A percentile compares a stretch with the other conserved stretches of the same genome.
Evolutionary conservation across 2,797 vertebrate species (phyloP).

Genomic region (Paratrypauchen microcephalus): DNA sequence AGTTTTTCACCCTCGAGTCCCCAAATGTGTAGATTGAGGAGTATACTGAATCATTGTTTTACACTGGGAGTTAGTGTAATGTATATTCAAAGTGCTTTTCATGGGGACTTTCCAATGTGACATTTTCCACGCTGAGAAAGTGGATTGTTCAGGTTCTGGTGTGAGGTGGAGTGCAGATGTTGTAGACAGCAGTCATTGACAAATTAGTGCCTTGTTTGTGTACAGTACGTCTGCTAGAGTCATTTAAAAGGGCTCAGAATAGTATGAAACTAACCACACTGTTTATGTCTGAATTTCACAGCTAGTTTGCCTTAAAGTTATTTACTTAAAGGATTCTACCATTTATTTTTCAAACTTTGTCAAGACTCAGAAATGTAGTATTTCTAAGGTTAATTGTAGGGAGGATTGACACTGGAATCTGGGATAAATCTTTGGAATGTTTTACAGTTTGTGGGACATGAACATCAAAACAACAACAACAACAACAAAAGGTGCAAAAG

Average conservation of each 20-base stretch:
- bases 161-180: constrained; percentile 2
- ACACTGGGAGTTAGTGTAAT: not conserved
- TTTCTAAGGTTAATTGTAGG: not conserved
- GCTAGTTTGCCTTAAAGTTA: constrained; percentile 4
- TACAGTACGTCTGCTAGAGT: not conserved
- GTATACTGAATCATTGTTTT: constrained; percentile 29
- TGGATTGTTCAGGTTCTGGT: not conserved
- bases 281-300: constrained; percentile 20
- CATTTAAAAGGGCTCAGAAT: constrained; percentile 7
- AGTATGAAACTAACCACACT: constrained; percentile 15
- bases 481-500: no score
- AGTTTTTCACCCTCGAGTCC: not conserved
- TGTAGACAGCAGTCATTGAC: not conserved
- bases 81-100: constrained; percentile 8
- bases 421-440: not conserved
- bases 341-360: not conserved
- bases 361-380: not conserved
- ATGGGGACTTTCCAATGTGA: constrained; percentile 13
- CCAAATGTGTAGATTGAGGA: constrained; percentile 12
- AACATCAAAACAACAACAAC: no score
- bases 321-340: constrained; percentile 28
- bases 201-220: constrained; percentile 6
- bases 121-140: not conserved
- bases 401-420: not conserved
- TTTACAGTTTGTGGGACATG: no score